phyloP scores from a whole-genome alignment of 2,113 vertebrate genomes.

The Saguinus imperator region DNA sequence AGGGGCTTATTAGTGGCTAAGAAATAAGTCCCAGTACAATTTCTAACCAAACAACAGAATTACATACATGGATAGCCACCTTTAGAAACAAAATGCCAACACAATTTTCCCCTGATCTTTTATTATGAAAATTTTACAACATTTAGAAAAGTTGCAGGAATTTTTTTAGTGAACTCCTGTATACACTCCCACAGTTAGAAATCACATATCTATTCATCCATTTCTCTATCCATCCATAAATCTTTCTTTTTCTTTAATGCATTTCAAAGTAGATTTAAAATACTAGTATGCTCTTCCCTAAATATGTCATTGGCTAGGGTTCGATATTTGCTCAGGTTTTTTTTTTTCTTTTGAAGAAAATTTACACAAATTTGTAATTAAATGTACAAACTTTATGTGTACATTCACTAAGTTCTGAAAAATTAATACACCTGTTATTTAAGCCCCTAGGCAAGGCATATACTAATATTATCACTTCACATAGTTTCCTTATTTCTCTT shows the following conservation, averaged over 20 bases:
- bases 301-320: not conserved
- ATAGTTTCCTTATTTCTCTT: not conserved
- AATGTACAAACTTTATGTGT: not conserved
- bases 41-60: conserved; percentile 27
- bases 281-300: not conserved
- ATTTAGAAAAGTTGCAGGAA: not conserved
- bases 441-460: not conserved
- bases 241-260: not conserved
- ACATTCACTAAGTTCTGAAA: conserved; percentile 2
- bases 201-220: not conserved
- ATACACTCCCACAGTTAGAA: not conserved
- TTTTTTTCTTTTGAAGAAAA: not conserved
- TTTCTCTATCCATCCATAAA: not conserved
- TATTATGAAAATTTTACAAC: not conserved
- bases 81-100: not conserved
- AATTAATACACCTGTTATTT: not conserved
- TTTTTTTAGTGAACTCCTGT: conserved; percentile 19
- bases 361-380: not conserved
- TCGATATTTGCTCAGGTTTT: conserved; percentile 11
- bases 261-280: conserved; percentile 41
- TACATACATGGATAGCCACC: not conserved
- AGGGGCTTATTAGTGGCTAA: conserved; percentile 17
- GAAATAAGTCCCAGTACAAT: conserved; percentile 18
- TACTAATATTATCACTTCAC: not conserved
- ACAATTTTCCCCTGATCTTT: not conserved